phyloP scores from a whole-genome alignment of 2,888 invertebrate genomes.

The Harmothoe impar region DNA sequence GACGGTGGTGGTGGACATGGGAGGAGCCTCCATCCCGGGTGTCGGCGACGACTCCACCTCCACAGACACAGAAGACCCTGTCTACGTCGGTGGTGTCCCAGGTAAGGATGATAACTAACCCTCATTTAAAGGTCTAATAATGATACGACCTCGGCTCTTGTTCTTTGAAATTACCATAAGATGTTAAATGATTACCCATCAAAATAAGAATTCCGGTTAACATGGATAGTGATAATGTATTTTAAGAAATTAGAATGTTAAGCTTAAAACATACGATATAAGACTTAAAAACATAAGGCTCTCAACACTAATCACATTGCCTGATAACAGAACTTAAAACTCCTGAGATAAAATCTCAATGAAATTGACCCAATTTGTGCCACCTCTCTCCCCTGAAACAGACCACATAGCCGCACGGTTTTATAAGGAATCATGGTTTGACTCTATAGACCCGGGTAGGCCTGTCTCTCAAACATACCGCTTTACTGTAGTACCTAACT shows the following conservation, averaged over 20 bases:
- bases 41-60: slow-evolving; percentile 87
- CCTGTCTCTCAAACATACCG: not conserved
- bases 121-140: not conserved
- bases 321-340: too few species aligned
- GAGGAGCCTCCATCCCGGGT: slow-evolving; percentile 88
- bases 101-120: slow-evolving; percentile 72
- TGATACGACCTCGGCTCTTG: too few species aligned
- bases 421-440: slow-evolving; percentile 43
- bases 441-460: slow-evolving; percentile 19
- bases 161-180: too few species aligned
- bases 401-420: slow-evolving; percentile 15
- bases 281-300: too few species aligned
- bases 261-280: too few species aligned
- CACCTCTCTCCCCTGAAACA: not conserved
- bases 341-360: too few species aligned
- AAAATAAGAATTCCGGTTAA: too few species aligned
- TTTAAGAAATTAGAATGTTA: too few species aligned
- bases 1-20: slow-evolving; percentile 91
- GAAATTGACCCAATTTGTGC: not conserved
- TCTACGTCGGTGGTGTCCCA: slow-evolving; percentile 95
- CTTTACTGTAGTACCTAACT: slow-evolving; percentile 32
- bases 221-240: too few species aligned
- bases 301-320: too few species aligned
- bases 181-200: too few species aligned
- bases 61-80: slow-evolving; percentile 92